These are phyloP conservation scores for Laupala kohalensis DNA, from an alignment of 1,140 invertebrate genomes.

Conservation along the genomic window DNA sequence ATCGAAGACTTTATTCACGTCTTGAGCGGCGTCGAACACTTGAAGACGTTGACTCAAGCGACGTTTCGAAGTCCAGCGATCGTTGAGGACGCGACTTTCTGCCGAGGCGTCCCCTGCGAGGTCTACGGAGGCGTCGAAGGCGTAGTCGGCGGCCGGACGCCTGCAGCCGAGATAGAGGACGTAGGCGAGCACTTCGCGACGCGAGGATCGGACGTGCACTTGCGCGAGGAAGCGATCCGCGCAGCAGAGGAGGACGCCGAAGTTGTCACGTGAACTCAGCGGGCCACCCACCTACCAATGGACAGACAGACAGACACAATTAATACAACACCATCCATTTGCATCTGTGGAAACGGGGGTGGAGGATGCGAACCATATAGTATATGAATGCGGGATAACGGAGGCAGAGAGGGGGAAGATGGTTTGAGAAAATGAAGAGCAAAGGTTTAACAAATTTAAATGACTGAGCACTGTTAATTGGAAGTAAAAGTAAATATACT, in stretches of 20 bases:
- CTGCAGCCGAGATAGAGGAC: neutral
- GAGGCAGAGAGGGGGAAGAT: too few species aligned
- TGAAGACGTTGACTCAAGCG: neutral
- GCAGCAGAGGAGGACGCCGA: neutral
- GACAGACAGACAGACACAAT: too few species aligned
- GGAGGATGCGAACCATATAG: too few species aligned
- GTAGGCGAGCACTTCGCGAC: neutral
- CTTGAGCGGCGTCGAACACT: neutral
- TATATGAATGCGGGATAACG: too few species aligned
- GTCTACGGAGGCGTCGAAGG: neutral
- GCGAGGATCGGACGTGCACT: neutral
- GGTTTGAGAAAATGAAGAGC: too few species aligned
- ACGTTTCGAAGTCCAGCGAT: too few species aligned
- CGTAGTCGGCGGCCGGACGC: neutral
- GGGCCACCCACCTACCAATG: neutral
- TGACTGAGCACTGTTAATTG: too few species aligned
- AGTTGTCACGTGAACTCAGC: neutral
- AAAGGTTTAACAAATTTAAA: too few species aligned
- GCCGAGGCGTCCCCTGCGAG: neutral
- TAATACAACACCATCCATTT: too few species aligned
- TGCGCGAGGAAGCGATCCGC: neutral
- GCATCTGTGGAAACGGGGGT: too few species aligned
- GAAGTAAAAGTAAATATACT: too few species aligned
- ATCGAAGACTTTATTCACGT: neutral
- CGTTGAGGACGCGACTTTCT: neutral